Percentiles rank a stretch among this genome's conserved stretches.
These are phyloP conservation scores for Platycheirus rosarum DNA, from an alignment of 2,888 invertebrate genomes.

Conservation along the genomic window DNA sequence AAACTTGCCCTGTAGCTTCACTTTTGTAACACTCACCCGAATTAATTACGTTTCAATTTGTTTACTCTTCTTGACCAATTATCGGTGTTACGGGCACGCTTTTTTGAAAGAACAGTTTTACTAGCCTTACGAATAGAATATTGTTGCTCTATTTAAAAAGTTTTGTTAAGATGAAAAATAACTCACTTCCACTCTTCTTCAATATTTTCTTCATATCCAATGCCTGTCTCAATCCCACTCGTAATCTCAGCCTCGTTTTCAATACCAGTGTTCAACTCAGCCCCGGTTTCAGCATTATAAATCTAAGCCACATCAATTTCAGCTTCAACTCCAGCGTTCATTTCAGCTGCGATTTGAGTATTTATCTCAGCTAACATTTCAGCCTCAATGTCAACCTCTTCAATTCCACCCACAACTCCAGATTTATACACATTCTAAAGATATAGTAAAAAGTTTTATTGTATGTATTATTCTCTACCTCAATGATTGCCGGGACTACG, in stretches of 20 bases:
- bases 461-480: no score
- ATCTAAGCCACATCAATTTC: not conserved
- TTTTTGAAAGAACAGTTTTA: not conserved
- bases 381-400: no score
- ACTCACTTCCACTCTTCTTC: no score
- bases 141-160: constrained; percentile 9
- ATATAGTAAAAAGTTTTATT: no score
- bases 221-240: no score
- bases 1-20: not conserved
- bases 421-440: not conserved
- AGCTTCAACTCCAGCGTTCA: constrained; percentile 7
- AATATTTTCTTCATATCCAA: no score
- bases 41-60: constrained; percentile 26
- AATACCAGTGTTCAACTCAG: not conserved
- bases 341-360: no score
- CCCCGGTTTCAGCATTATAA: not conserved
- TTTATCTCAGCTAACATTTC: no score
- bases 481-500: no score
- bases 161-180: constrained; percentile 17
- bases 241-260: not conserved
- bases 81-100: constrained; percentile 8
- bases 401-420: no score
- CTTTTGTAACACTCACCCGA: no score
- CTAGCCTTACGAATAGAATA: constrained; percentile 23
- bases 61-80: constrained; percentile 20